Percentiles rank a stretch among this genome's conserved stretches.
phyloP scores from a whole-genome alignment of 2,888 invertebrate genomes.

The Drosophila incognita region DNA sequence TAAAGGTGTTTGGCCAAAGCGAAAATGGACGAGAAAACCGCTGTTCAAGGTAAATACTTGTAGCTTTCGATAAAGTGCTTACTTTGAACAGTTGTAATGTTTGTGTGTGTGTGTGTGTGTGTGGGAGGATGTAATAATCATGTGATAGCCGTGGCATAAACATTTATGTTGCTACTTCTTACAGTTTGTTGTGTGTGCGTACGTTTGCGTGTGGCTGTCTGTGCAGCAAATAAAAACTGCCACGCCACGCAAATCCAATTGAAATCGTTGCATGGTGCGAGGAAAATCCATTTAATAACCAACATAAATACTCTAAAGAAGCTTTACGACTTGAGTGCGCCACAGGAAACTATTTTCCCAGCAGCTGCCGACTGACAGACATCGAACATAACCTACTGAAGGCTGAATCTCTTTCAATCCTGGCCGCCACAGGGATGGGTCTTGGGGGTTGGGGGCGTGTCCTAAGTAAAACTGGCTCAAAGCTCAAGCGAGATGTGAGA shows the following conservation, averaged over 20 bases:
- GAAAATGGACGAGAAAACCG: slow-evolving; percentile 2
- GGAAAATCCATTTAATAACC: slow-evolving; percentile 79
- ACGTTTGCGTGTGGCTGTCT: slow-evolving; percentile 13
- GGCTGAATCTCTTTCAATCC: slow-evolving; percentile 2
- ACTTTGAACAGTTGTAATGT: slow-evolving; percentile 29
- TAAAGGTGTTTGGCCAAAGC: slow-evolving; percentile 64
- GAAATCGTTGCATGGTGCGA: slow-evolving; percentile 70
- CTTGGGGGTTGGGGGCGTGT: background rate
- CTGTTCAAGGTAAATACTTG: slow-evolving; percentile 41
- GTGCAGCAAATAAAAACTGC: slow-evolving; percentile 51
- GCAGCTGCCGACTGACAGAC: slow-evolving; percentile 27
- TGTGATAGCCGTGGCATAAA: slow-evolving; percentile 63
- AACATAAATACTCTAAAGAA: slow-evolving; percentile 75
- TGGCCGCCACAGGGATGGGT: background rate
- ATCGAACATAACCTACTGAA: slow-evolving; percentile 13
- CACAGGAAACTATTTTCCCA: slow-evolving; percentile 62
- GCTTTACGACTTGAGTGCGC: slow-evolving; percentile 76
- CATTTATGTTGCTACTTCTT: slow-evolving; percentile 68
- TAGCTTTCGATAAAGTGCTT: slow-evolving; percentile 57
- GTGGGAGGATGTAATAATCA: slow-evolving; percentile 52
- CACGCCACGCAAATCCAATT: slow-evolving; percentile 73
- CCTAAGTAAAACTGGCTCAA: slow-evolving; percentile 45
- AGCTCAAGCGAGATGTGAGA: slow-evolving; percentile 33
- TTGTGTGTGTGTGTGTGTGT: background rate
- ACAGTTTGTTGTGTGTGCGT: slow-evolving; percentile 17